These are phyloP conservation scores for Lycaon pictus DNA, from an alignment of 2,113 vertebrate genomes.

Conservation along the genomic window DNA sequence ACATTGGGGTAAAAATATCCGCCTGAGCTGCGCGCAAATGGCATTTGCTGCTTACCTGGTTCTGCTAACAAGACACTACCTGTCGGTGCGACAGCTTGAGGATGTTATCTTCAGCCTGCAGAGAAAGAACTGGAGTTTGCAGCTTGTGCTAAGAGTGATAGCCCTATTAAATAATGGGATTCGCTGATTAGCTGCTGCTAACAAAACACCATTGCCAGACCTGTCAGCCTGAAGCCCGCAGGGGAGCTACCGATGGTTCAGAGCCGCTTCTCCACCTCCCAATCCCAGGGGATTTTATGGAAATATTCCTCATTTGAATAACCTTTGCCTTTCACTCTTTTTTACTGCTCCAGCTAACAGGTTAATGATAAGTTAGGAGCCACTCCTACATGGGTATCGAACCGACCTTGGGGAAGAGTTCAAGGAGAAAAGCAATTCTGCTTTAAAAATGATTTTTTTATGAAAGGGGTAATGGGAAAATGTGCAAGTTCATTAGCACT, in stretches of 20 bases:
- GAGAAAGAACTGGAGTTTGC: conserved; percentile 85
- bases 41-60: conserved; percentile 74
- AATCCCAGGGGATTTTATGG: conserved; percentile 77
- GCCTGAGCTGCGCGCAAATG: conserved; percentile 72
- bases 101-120: conserved; percentile 80
- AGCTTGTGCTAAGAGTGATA: conserved; percentile 86
- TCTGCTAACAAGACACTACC: conserved; percentile 80
- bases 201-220: conserved; percentile 86
- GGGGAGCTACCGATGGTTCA: conserved; percentile 63
- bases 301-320: conserved; percentile 86
- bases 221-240: conserved; percentile 82
- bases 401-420: conserved; percentile 82
- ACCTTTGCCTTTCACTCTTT: conserved; percentile 82
- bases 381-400: conserved; percentile 81
- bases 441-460: conserved; percentile 80
- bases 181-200: conserved; percentile 88
- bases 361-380: conserved; percentile 87
- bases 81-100: conserved; percentile 82
- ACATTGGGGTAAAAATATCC: conserved; percentile 74
- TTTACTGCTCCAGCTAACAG: conserved; percentile 85
- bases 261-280: conserved; percentile 69
- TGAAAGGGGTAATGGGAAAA: conserved; percentile 70
- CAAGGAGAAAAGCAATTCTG: conserved; percentile 85
- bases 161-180: conserved; percentile 88
- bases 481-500: conserved; percentile 62